Conservation (phyloP, 2,888 invertebrate species). For the Drosophila longiperda region DNA sequence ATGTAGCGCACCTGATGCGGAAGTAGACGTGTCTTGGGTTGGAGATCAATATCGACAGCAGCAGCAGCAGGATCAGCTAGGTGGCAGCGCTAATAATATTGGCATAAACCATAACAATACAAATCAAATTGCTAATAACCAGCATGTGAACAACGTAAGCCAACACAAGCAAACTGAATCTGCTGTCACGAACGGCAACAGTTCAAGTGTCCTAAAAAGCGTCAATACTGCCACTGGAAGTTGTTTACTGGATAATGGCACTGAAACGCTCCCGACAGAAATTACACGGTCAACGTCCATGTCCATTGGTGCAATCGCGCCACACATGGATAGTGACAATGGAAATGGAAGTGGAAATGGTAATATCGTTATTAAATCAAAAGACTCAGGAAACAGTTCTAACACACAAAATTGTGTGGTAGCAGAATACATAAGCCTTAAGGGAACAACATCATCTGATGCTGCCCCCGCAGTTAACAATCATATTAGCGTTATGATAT, state of each 20-base stretch:
- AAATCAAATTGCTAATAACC: conserved; percentile 57
- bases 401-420: conserved; percentile 44
- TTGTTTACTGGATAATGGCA: conserved; percentile 53
- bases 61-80: conserved; percentile 46
- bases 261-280: conserved; percentile 39
- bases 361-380: conserved; percentile 27
- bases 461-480: conserved; percentile 42
- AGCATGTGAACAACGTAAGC: conserved; percentile 54
- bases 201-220: conserved; percentile 24
- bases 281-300: conserved; percentile 26
- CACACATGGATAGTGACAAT: conserved; percentile 36
- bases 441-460: conserved; percentile 49
- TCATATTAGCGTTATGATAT: conserved; percentile 45
- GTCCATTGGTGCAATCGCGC: conserved; percentile 12
- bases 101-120: conserved; percentile 44
- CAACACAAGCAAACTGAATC: conserved; percentile 56
- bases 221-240: conserved; percentile 28
- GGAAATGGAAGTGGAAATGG: conserved; percentile 30
- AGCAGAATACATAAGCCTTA: conserved; percentile 39
- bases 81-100: conserved; percentile 40
- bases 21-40: conserved; percentile 45
- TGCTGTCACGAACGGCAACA: conserved; percentile 25
- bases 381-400: conserved; percentile 35
- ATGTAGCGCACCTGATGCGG: conserved; percentile 46
- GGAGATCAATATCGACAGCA: conserved; percentile 65